These are phyloP conservation scores for Caranx melampygus DNA, from an alignment of 2,113 vertebrate genomes.

Conservation along the genomic window DNA sequence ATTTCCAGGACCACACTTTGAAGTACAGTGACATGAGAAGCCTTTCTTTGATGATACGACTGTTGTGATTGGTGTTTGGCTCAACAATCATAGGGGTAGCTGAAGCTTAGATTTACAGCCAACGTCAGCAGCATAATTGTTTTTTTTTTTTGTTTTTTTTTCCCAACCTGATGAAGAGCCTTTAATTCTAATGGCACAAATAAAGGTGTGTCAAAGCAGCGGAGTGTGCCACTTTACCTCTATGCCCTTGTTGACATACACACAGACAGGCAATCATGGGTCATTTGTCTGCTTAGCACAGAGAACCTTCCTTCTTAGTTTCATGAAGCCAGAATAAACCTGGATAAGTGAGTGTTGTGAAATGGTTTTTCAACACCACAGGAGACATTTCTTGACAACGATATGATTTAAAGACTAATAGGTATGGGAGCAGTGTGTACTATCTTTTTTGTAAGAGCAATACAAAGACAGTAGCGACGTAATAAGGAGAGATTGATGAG, in stretches of 20 bases:
- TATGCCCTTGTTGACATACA: conserved; percentile 61
- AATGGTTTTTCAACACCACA: conserved; percentile 19
- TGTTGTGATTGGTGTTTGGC: not conserved
- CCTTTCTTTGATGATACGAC: conserved; percentile 6
- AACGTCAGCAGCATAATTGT: not conserved
- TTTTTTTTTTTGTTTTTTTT: not conserved
- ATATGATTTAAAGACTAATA: not conserved
- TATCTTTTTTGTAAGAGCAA: conserved; percentile 1
- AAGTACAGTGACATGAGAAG: not conserved
- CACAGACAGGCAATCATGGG: conserved; percentile 35
- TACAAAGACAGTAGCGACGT: not conserved
- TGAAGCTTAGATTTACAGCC: not conserved
- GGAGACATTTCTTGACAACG: not conserved
- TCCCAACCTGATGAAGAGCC: conserved; percentile 1
- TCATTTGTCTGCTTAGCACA: conserved; percentile 36
- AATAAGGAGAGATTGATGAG: conserved; percentile 18
- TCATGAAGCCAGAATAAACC: conserved; percentile 34
- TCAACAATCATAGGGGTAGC: not conserved
- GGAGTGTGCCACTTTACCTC: conserved; percentile 39
- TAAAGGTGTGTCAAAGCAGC: conserved; percentile 37
- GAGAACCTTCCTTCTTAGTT: conserved; percentile 28
- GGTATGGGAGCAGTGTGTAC: not conserved
- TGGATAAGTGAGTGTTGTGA: conserved; percentile 9
- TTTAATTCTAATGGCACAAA: conserved; percentile 29
- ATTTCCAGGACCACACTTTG: not conserved